These are phyloP conservation scores for Papilio polyxenes DNA, from an alignment of 1,140 invertebrate species.

Conservation along the genomic window DNA sequence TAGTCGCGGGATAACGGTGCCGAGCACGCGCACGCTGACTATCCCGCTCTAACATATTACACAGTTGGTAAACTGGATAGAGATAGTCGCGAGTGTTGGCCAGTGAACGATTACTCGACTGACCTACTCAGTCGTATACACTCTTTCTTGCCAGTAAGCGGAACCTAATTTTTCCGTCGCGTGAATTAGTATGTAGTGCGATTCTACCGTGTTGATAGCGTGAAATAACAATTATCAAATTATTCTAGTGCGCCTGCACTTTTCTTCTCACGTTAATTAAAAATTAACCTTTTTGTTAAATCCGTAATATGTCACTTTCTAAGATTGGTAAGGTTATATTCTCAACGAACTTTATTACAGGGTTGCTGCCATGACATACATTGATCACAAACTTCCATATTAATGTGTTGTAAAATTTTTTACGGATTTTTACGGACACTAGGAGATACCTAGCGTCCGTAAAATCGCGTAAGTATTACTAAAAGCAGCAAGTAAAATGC, in stretches of 20 bases:
- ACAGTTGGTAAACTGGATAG: slow-evolving; percentile 36
- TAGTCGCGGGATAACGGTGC: slow-evolving; percentile 75
- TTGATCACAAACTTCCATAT: too few species aligned
- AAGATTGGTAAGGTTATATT: not conserved
- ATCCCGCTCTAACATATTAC: slow-evolving; percentile 48
- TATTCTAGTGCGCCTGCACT: slow-evolving; percentile 47
- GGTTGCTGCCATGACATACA: not conserved
- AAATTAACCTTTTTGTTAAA: not conserved
- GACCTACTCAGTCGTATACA: slow-evolving; percentile 78
- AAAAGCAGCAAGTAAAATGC: not conserved
- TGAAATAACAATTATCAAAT: slow-evolving; percentile 59
- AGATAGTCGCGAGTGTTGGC: slow-evolving; percentile 55
- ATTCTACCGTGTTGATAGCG: slow-evolving; percentile 54
- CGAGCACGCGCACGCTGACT: slow-evolving; percentile 58
- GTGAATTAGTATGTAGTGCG: slow-evolving; percentile 64
- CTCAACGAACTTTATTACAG: not conserved
- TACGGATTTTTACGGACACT: too few species aligned
- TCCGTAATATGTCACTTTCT: not conserved
- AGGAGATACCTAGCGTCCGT: not conserved
- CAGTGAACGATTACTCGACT: slow-evolving; percentile 77
- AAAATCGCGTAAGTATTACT: not conserved
- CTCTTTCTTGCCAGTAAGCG: slow-evolving; percentile 74
- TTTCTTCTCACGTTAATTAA: slow-evolving; percentile 20
- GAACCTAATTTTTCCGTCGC: slow-evolving; percentile 77
- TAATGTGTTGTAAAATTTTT: not conserved